A percentile compares a stretch with the other conserved stretches of the same genome.
Evolutionary conservation across 2,113 vertebrate species (phyloP).

Genomic region (Mustelus asterias): DNA sequence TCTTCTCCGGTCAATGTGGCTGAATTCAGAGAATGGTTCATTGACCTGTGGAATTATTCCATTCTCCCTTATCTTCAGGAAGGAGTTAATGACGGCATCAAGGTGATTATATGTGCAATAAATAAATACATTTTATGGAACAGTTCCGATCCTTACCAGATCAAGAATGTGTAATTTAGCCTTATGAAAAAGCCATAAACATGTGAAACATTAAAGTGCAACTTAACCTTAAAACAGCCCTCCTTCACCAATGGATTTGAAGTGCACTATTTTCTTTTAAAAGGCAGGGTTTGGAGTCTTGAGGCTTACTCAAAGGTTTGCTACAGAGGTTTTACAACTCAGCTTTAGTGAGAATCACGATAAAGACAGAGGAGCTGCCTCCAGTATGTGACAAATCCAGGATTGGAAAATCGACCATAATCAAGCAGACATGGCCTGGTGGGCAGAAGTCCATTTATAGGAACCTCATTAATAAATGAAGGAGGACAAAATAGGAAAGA

Average conservation of each 20-base stretch:
- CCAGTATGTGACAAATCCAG: background rate
- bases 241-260: background rate
- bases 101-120: slow-evolving; percentile 57
- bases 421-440: background rate
- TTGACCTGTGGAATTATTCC: slow-evolving; percentile 94
- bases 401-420: background rate
- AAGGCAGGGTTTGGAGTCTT: background rate
- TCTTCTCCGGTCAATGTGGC: slow-evolving; percentile 86
- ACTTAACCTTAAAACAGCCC: too few species aligned
- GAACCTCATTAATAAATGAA: background rate
- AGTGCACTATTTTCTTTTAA: background rate
- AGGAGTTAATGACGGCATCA: slow-evolving; percentile 87
- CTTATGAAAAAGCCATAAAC: background rate
- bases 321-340: background rate
- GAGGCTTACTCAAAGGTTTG: background rate
- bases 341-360: background rate
- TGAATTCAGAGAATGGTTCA: slow-evolving; percentile 94
- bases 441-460: background rate
- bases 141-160: background rate
- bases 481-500: too few species aligned
- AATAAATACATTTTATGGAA: background rate
- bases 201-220: background rate
- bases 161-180: background rate
- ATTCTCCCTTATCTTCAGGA: slow-evolving; percentile 96
- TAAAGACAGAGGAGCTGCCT: background rate